phyloP scores from a whole-genome alignment of 2,888 invertebrate species.

The Drosophila differens region DNA sequence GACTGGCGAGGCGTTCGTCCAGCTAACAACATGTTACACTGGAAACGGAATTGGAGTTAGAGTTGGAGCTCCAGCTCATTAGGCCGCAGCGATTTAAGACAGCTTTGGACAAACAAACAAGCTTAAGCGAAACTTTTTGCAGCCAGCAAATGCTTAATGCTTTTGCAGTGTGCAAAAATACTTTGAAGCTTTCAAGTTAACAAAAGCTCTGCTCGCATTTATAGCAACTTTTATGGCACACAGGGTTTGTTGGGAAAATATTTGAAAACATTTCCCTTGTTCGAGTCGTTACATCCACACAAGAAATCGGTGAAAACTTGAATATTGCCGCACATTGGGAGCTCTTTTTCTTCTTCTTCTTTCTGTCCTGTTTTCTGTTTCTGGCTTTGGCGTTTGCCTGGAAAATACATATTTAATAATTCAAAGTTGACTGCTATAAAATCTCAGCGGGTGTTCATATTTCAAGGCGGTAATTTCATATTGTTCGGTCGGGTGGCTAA shows the following conservation, averaged over 20 bases:
- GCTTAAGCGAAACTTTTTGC: constrained; percentile 27
- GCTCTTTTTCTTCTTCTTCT: constrained; percentile 3
- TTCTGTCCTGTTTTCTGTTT: constrained; percentile 28
- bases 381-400: constrained; percentile 61
- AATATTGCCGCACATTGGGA: constrained; percentile 33
- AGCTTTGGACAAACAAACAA: constrained; percentile 38
- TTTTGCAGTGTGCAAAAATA: neutral
- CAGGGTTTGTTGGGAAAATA: constrained; percentile 12
- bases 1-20: constrained; percentile 21
- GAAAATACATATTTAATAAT: constrained; percentile 78
- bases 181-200: constrained; percentile 27
- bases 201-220: constrained; percentile 38
- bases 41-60: neutral
- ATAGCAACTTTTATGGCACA: constrained; percentile 43
- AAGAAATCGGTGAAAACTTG: constrained; percentile 28
- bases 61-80: constrained; percentile 61
- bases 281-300: neutral
- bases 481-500: constrained; percentile 58
- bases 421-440: constrained; percentile 79
- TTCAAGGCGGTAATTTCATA: constrained; percentile 72
- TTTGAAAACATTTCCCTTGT: constrained; percentile 21
- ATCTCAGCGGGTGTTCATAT: constrained; percentile 76
- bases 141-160: neutral
- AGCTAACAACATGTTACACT: constrained; percentile 17
- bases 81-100: constrained; percentile 34